Evolutionary conservation across 2,888 invertebrate genomes (phyloP), one percentile per base, ranked within the genome.

Genomic region (Acanthococcus lagerstroemiae): DNA sequence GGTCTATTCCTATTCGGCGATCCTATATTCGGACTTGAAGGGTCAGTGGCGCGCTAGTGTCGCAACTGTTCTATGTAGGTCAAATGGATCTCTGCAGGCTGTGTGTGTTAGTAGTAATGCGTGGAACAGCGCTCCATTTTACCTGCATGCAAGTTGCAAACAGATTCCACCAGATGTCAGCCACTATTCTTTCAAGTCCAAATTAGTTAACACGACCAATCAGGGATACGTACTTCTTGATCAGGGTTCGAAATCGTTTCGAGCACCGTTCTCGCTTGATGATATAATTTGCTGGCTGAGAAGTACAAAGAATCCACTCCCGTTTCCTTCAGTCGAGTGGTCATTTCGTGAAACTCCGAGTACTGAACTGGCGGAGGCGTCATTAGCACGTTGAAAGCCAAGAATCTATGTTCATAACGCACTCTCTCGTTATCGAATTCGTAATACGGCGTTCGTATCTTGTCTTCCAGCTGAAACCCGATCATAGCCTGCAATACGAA

Each of bases 401-500:
- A 84, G 79, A 97, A 92, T 60, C 96, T 84, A 73, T 95, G 95
- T 74, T 93, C 91, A 76, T 95, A 97, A 46, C 96, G 85, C 4
- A 96, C 93, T 73, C 90, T 86, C 75, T 96, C 94, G 74, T 86
- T 90, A 77, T 95, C 95, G 77, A 95, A 95, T 76, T 90, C 87
- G 4, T 87, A 84, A 74, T 88, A 84, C 75, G 88, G 83, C 0
- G 83, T 82, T 46, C 75, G 76, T 71, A 96, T 83, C 76, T 92
- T 92, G 66, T 88, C 88, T 74, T 93, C 92, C 74, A 91, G 81
- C 70, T 88, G 85, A 74, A 96, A 87, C 1, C 91, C 95, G 63
- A 90, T 84, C 73, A 95, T 80, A n/a, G 93, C 93, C 88, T 90
- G 77, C 55, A 73, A n/a, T n/a, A n/a, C n/a, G n/a, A n/a, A n/a